These are phyloP conservation scores for Rhynchomys soricoides DNA, from an alignment of 2,113 vertebrate genomes.

Conservation along the genomic window DNA sequence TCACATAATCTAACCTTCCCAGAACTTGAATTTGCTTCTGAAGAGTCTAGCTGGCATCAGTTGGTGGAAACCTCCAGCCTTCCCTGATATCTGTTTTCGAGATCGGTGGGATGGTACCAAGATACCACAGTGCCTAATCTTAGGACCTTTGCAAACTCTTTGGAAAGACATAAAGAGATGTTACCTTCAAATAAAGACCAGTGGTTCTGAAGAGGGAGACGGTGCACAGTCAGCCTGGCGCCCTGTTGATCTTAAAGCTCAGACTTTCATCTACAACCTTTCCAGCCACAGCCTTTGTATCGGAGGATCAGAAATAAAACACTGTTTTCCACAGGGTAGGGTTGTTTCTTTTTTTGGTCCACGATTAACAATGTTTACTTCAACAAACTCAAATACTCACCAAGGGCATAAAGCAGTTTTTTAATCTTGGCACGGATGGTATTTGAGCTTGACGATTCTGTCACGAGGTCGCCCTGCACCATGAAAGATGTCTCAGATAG, in stretches of 20 bases:
- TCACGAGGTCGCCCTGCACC: rapidly evolving
- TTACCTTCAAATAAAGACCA: not conserved
- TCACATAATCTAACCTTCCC: not conserved
- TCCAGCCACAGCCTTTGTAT: not conserved
- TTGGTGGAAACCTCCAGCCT: not conserved
- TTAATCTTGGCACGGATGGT: not conserved
- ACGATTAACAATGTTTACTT: not conserved
- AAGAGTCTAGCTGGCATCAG: not conserved
- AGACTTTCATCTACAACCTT: constrained; percentile 1
- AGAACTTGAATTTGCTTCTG: not conserved
- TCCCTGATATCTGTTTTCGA: not conserved
- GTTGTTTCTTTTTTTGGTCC: not conserved
- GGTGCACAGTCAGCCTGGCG: too few species aligned
- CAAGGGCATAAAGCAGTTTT: not conserved
- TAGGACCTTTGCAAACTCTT: not conserved
- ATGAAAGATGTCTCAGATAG: rapidly evolving
- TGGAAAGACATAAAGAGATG: constrained; percentile 17
- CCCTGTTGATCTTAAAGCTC: not conserved
- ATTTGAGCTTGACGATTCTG: not conserved
- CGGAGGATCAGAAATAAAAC: not conserved
- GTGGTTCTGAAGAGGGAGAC: not conserved
- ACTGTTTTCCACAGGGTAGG: not conserved
- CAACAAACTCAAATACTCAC: not conserved
- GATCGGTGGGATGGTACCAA: not conserved
- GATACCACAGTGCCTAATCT: not conserved